phyloP scores from a whole-genome alignment of 2,113 vertebrate genomes.

The Gracilinanus agilis region DNA sequence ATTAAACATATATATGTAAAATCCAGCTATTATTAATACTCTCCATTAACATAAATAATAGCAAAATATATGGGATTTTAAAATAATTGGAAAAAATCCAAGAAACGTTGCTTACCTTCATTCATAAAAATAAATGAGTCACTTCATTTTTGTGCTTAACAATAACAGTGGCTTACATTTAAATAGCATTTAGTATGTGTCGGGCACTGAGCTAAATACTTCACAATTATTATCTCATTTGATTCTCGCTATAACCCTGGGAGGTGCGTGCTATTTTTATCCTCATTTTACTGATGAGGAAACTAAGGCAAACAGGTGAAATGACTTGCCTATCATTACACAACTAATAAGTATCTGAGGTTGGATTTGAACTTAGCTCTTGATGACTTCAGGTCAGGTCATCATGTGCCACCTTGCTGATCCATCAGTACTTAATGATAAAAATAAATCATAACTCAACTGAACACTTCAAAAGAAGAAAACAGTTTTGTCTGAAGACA shows the following conservation, averaged over 20 bases:
- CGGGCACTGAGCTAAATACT: not conserved
- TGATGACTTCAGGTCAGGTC: not conserved
- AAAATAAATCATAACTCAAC: not conserved
- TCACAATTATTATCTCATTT: not conserved
- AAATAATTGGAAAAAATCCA: not conserved
- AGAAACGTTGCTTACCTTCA: not conserved
- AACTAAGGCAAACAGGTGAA: not conserved
- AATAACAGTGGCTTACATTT: not conserved
- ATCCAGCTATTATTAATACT: not conserved
- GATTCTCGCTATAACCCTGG: not conserved
- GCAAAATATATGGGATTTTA: not conserved
- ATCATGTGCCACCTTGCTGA: not conserved
- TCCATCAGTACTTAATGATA: not conserved
- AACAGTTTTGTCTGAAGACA: not conserved
- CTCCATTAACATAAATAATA: not conserved
- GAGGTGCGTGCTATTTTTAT: not conserved
- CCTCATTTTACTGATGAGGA: not conserved
- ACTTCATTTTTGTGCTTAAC: not conserved
- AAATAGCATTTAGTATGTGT: not conserved
- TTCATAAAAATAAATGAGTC: not conserved
- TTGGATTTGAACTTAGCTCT: not conserved
- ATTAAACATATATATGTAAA: conserved; percentile 18
- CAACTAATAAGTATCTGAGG: not conserved
- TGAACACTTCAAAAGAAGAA: not conserved
- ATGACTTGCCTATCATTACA: not conserved